Percentiles rank a stretch among this genome's conserved stretches.
phyloP scores from a whole-genome alignment of 2,113 vertebrate species.

The Pachypanchax playfairii region DNA sequence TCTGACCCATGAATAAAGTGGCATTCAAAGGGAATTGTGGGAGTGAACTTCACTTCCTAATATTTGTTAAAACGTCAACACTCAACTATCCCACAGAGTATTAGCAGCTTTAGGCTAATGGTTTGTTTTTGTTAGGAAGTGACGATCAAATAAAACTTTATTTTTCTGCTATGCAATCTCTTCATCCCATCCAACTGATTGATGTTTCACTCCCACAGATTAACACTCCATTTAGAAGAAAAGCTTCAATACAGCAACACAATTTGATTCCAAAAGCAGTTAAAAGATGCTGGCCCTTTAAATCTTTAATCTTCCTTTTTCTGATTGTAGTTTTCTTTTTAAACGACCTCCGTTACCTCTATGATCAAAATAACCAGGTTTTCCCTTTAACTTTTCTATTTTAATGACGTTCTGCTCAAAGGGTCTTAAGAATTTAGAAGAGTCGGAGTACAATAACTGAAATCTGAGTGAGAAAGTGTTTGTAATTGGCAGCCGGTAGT shows the following conservation, averaged over 20 bases:
- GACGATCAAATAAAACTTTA: conserved; percentile 1
- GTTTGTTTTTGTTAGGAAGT: conserved; percentile 24
- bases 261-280: conserved; percentile 23
- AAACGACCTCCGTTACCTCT: conserved; percentile 53
- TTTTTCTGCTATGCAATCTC: conserved; percentile 53
- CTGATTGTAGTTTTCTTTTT: conserved; percentile 37
- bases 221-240: conserved; percentile 73
- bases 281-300: conserved; percentile 75
- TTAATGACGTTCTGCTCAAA: conserved; percentile 14
- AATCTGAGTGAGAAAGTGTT: conserved; percentile 39
- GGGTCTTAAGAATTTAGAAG: conserved; percentile 9
- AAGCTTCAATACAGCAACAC: conserved; percentile 36
- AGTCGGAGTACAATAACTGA: conserved; percentile 40
- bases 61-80: conserved; percentile 27
- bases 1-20: conserved; percentile 35
- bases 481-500: conserved; percentile 47
- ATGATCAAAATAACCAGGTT: conserved; percentile 74
- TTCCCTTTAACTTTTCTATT: conserved; percentile 7
- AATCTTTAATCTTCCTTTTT: conserved; percentile 53
- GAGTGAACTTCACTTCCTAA: conserved; percentile 40
- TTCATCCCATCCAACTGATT: conserved; percentile 30
- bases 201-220: conserved; percentile 67
- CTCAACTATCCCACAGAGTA: conserved; percentile 28
- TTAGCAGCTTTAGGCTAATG: conserved; percentile 44
- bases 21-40: conserved; percentile 68